Base-by-base conservation (phyloP, 2,113 vertebrate species). In the Ophthalmolycus amberensis region DNA sequence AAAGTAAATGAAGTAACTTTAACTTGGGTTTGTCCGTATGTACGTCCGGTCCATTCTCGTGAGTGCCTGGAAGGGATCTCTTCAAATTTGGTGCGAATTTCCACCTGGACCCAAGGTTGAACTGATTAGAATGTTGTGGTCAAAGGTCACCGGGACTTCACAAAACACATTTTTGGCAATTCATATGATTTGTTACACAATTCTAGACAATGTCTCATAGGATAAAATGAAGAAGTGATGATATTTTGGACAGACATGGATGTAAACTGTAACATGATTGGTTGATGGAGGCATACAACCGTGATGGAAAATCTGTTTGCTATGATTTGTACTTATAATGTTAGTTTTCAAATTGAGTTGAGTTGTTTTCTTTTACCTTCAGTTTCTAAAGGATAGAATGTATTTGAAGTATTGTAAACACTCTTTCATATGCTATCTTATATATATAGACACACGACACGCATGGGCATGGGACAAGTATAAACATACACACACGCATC, bases 401-500 rank as follows among this genome's bases (percentile, higher is more conserved):
- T 63, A 77, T 79, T 73, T 46, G 9, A 27, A 27, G 18, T 73
- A 60, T 44, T 20, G n/a, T 37, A 67, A 32, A 44, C 16, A 68
- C 60, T 50, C 7, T 48, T 48, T 68, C 29, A 65, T 40, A 56
- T 32, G 27, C 62, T 56, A 48, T 50, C 44, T 72, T 76, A 81
- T 66, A 87, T 66, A 87, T 60, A 82, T 71, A 88, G 37, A 77
- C 9, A 54, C 18, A 62, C 40, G n/a, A 56, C 4, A 50, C 27
- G 66, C 11, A 62, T 32, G 38, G n/a, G 75, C 65, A 89, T 71
- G 64, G 58, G 62, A 79, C 58, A 38, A 11, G 10, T 22, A 67
- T 12, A 32, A 22, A 65, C 29, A 32, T 25, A 66, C 50, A 79
- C 6, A 67, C 11, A 32, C 37, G 63, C 44, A 79, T 50, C 8